These are phyloP conservation scores for Akabosia matsudoensis DNA, from an alignment of 1,140 invertebrate species.

Conservation along the genomic window DNA sequence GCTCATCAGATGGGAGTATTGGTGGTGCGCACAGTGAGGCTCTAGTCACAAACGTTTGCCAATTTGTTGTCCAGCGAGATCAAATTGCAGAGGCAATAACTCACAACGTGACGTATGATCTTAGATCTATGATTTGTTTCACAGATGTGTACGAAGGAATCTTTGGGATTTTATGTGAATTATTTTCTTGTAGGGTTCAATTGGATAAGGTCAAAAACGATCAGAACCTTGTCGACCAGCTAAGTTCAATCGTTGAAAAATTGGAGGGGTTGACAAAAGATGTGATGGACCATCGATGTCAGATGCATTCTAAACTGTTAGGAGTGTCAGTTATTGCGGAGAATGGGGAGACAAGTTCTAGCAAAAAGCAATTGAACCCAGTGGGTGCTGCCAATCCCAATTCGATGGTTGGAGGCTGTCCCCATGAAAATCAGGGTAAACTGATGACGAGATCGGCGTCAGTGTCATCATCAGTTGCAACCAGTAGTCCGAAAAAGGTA, in stretches of 20 bases:
- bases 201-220: slow-evolving; percentile 29
- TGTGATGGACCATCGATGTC: slow-evolving; percentile 10
- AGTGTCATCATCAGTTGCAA: not conserved
- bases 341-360: no score
- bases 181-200: slow-evolving; percentile 9
- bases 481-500: not conserved
- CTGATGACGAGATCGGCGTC: slow-evolving; percentile 1
- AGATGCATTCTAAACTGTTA: slow-evolving; percentile 9
- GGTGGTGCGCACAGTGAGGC: slow-evolving; percentile 13
- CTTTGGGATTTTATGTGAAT: not conserved
- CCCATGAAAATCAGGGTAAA: not conserved
- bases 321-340: not conserved
- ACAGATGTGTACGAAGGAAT: no score
- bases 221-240: slow-evolving; percentile 11
- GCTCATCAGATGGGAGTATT: slow-evolving; percentile 1
- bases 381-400: not conserved
- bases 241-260: slow-evolving; percentile 13
- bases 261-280: slow-evolving; percentile 8
- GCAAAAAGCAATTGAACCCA: not conserved
- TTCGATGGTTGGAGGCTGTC: not conserved
- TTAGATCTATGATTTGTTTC: no score
- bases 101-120: slow-evolving; percentile 29
- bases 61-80: slow-evolving; percentile 34
- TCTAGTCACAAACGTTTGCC: slow-evolving; percentile 31
- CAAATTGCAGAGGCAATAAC: slow-evolving; percentile 27